Base-by-base conservation (phyloP, 2,888 invertebrate species). In the Drosophila meridionalis region DNA sequence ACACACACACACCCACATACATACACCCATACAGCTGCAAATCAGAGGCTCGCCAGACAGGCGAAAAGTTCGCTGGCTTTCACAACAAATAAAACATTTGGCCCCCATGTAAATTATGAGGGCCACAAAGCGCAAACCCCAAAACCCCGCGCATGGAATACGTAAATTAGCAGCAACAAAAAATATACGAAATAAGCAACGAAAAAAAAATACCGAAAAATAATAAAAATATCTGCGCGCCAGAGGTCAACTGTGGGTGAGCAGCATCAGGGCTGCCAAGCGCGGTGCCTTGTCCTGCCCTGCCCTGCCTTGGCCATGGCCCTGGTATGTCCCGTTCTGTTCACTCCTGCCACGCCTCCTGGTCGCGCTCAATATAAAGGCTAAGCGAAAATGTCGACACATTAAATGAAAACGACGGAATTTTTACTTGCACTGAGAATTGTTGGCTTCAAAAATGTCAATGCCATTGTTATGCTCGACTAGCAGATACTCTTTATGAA, bases 331-430 rank as follows among this genome's bases (percentile, higher is more conserved):
- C 3, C 38, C 14, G 12, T 9, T 1, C 32, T 14, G n/a, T 7
- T 3, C 34, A 2, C 12, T 7, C 28, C 42, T 32, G 20, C 50
- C 34, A 30, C n/a, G 32, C 40, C 12, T 30, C 7, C n/a, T 3
- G 34, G 28, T 47, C 38, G 38, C 20, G 40, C 42, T n/a, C 30
- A 43, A 34, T 40, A 12, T 59, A 80, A 78, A 82, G 81, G 83
- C 76, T 89, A 70, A 80, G 64, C 80, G 80, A 75, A 84, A 84
- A 85, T 79, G 89, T 88, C 82, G 87, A 73, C 83, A 75, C 87
- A 78, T 83, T 88, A 69, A 81, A 78, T 64, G 62, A 78, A 77
- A 81, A 56, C 73, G 77, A 61, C 77, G 36, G 32, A 68, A 62
- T 65, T 50, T 68, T 53, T 52, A 2, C 26, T 26, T 30, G 7